Percentiles rank a stretch among this genome's conserved stretches.
Evolutionary conservation across 2,797 vertebrate genomes (phyloP).

Genomic region (Cetoscarus ocellatus): DNA sequence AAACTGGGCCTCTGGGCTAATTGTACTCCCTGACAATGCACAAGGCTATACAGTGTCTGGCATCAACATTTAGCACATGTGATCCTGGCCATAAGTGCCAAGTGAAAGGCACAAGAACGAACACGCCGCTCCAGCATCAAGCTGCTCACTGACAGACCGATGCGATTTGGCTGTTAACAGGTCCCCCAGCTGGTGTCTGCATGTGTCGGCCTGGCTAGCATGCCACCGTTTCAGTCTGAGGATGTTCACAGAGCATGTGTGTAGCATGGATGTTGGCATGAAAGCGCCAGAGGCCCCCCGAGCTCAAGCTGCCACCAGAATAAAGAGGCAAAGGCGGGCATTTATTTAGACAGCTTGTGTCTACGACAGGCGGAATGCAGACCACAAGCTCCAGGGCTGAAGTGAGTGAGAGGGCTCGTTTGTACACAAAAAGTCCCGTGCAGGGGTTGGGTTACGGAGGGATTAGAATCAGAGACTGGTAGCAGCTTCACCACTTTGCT

Average conservation of each 20-base stretch:
- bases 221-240: conserved; percentile 72
- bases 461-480: conserved; percentile 67
- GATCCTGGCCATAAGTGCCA: conserved; percentile 53
- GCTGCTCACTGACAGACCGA: conserved; percentile 68
- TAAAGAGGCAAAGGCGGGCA: conserved; percentile 63
- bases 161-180: conserved; percentile 75
- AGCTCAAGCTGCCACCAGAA: conserved; percentile 75
- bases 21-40: conserved; percentile 47
- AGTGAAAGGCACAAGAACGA: conserved; percentile 60
- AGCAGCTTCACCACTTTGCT: conserved; percentile 59
- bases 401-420: conserved; percentile 72
- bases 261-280: conserved; percentile 68
- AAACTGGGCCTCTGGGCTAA: conserved; percentile 42
- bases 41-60: conserved; percentile 52
- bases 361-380: conserved; percentile 78
- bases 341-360: conserved; percentile 84
- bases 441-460: conserved; percentile 69
- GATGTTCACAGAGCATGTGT: conserved; percentile 71
- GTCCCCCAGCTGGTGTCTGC: conserved; percentile 78
- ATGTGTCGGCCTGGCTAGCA: conserved; percentile 51
- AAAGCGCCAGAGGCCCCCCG: conserved; percentile 52
- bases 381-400: conserved; percentile 70
- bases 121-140: conserved; percentile 61
- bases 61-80: conserved; percentile 55
- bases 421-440: conserved; percentile 67